Evolutionary conservation across 2,797 vertebrate genomes (phyloP).

Genomic region (Bradypodion ventrale): DNA sequence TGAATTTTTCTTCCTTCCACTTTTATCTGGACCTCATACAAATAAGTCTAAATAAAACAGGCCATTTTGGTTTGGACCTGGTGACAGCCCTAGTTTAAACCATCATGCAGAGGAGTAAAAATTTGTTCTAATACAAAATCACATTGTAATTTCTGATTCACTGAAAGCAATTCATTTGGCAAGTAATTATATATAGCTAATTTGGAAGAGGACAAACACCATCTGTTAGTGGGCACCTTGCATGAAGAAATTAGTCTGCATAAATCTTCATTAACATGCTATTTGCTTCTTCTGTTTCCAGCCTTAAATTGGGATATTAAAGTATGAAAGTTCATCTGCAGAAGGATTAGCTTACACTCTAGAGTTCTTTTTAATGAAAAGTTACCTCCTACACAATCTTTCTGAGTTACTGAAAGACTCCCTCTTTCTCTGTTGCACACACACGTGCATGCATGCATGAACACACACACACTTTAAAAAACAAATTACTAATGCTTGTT

Average conservation of each 20-base stretch:
- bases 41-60: no score
- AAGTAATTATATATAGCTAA: constrained; percentile 14
- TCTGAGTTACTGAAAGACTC: background rate
- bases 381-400: background rate
- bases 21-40: no score
- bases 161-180: constrained; percentile 11
- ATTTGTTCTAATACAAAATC: background rate
- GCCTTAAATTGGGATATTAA: background rate
- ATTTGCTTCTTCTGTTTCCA: constrained; percentile 9
- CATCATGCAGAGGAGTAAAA: background rate
- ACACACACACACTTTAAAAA: no score
- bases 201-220: background rate
- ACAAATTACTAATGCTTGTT: background rate
- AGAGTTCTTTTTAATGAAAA: background rate
- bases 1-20: no score
- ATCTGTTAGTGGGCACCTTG: background rate
- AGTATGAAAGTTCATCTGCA: background rate
- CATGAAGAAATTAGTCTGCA: background rate
- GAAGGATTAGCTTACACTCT: background rate
- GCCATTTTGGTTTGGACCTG: no score
- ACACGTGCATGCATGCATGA: no score
- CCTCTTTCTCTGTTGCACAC: no score
- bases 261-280: constrained; percentile 4
- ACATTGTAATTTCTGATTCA: background rate
- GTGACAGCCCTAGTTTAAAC: background rate